Evolutionary conservation across 2,113 vertebrate genomes (phyloP).

Genomic region (Pteruthius melanotis): DNA sequence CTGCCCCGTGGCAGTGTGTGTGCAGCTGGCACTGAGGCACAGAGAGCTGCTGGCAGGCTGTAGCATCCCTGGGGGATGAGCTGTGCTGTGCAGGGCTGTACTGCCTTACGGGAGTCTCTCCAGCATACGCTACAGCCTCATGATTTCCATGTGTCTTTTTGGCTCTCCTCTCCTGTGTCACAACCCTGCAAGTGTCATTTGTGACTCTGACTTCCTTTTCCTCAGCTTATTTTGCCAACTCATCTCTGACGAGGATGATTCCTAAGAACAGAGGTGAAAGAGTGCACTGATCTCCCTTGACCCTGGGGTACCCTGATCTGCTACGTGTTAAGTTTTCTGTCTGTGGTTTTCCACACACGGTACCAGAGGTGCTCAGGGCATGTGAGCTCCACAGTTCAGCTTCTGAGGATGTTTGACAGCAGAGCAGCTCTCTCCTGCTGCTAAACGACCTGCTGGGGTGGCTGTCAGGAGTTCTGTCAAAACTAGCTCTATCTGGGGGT

Average conservation of each 20-base stretch:
- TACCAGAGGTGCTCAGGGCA: neutral
- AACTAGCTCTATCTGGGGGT: too few relatives aligned
- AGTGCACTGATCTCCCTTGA: neutral
- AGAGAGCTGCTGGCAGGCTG: neutral
- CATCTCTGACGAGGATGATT: neutral
- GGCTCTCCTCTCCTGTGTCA: neutral
- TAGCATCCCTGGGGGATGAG: accelerated
- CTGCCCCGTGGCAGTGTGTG: accelerated
- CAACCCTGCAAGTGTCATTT: neutral
- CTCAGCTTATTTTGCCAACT: neutral
- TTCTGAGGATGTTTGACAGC: neutral
- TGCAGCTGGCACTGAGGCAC: neutral
- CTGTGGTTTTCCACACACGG: neutral
- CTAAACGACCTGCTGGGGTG: neutral
- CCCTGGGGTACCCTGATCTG: neutral
- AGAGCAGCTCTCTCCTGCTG: neutral
- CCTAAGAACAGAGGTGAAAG: neutral
- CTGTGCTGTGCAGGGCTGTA: neutral
- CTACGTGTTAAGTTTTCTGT: accelerated
- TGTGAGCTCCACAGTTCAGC: neutral
- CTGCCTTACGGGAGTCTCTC: neutral
- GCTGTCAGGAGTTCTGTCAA: neutral
- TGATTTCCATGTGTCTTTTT: neutral
- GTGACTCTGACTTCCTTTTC: neutral
- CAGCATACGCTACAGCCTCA: neutral